These are phyloP conservation scores for Andrena haemorrhoa DNA, from an alignment of 2,888 invertebrate genomes.

Conservation along the genomic window DNA sequence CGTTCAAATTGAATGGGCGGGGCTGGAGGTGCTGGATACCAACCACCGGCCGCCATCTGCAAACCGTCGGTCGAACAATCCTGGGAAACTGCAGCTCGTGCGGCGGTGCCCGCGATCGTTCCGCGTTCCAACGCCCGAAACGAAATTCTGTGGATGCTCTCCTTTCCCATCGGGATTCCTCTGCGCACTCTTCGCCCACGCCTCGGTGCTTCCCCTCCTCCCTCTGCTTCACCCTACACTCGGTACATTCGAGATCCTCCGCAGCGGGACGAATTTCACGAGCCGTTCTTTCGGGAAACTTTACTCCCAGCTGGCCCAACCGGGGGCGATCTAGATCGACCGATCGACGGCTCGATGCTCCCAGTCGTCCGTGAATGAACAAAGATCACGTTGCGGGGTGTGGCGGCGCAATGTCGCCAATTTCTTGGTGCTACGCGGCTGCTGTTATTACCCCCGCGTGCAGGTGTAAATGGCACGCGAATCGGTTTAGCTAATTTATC, in stretches of 20 bases:
- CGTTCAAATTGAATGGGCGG: slow-evolving; percentile 79
- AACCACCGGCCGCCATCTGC: slow-evolving; percentile 74
- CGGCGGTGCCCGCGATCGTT: slow-evolving; percentile 23
- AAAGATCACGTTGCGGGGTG: no score
- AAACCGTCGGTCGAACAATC: slow-evolving; percentile 65
- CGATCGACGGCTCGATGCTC: neutral
- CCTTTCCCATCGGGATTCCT: slow-evolving; percentile 19
- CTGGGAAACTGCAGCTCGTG: slow-evolving; percentile 40
- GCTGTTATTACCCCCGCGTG: no score
- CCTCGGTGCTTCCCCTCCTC: neutral
- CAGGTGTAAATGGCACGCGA: no score
- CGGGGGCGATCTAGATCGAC: neutral
- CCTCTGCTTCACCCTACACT: neutral
- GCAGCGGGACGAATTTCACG: neutral
- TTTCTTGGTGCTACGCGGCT: neutral
- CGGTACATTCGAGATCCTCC: neutral
- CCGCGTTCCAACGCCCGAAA: slow-evolving; percentile 31
- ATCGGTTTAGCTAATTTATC: no score
- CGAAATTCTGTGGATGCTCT: slow-evolving; percentile 29
- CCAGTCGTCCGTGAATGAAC: neutral
- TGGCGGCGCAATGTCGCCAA: slow-evolving; percentile 7
- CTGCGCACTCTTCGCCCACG: slow-evolving; percentile 17
- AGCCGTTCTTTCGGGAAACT: neutral
- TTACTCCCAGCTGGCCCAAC: neutral
- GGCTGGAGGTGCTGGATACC: slow-evolving; percentile 65